Evolutionary conservation across 2,888 invertebrate genomes (phyloP).

Genomic region (Rhagonycha lutea): DNA sequence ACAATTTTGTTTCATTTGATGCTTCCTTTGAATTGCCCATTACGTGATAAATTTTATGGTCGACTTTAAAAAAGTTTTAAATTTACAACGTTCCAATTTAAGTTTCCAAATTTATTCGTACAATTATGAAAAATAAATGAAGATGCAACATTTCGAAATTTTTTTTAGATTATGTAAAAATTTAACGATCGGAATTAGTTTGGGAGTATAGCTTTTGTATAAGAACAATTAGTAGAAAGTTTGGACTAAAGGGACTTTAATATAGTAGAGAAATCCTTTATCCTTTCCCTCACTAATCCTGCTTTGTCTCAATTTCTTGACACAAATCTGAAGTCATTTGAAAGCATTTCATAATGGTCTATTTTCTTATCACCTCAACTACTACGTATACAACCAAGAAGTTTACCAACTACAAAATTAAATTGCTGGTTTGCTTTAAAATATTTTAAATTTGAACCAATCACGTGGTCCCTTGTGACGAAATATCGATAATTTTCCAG

Average conservation of each 20-base stretch:
- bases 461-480: neutral
- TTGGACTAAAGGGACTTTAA: neutral
- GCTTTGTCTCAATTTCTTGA: conserved; percentile 18
- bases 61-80: neutral
- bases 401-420: neutral
- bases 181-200: neutral
- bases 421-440: neutral
- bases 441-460: neutral
- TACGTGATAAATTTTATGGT: neutral
- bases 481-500: neutral
- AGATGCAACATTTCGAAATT: neutral
- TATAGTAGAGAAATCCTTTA: neutral
- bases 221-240: neutral
- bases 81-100: neutral
- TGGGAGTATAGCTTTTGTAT: neutral
- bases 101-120: neutral
- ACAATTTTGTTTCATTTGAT: neutral
- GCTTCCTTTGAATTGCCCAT: neutral
- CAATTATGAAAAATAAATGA: neutral
- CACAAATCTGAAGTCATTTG: conserved; percentile 16
- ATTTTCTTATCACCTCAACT: conserved; percentile 3
- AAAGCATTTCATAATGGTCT: conserved; percentile 5
- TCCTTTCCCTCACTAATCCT: conserved; percentile 13
- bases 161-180: neutral
- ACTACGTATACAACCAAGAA: conserved; percentile 1